These are phyloP conservation scores for Aythya baeri DNA, from an alignment of 2,113 vertebrate species.

Conservation along the genomic window DNA sequence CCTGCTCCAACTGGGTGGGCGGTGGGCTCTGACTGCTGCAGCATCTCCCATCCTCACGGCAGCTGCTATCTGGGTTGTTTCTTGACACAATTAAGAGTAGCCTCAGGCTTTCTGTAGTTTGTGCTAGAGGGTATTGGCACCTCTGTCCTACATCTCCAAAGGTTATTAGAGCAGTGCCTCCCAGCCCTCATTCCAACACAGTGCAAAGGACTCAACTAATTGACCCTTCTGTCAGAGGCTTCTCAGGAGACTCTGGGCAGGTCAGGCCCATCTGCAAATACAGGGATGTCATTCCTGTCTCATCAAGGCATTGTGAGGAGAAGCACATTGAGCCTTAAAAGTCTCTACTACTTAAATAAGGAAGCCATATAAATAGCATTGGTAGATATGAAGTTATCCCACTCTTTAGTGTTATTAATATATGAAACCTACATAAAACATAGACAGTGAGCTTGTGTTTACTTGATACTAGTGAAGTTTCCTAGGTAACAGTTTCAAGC, in stretches of 20 bases:
- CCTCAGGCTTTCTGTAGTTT: neutral
- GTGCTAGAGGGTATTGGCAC: neutral
- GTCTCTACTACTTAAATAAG: neutral
- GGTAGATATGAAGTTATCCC: neutral
- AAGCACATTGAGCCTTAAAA: neutral
- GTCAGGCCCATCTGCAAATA: neutral
- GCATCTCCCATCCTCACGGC: neutral
- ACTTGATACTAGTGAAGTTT: neutral
- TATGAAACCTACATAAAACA: neutral
- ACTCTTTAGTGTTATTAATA: neutral
- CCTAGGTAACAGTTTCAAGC: neutral
- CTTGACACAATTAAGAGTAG: neutral
- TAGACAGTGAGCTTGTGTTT: neutral
- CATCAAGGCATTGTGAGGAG: neutral
- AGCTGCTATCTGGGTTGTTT: neutral
- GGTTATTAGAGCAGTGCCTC: neutral
- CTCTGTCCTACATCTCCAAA: neutral
- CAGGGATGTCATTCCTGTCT: neutral
- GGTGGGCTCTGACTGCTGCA: neutral
- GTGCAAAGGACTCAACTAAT: neutral
- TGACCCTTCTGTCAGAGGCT: neutral
- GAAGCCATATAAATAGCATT: neutral
- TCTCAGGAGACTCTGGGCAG: neutral
- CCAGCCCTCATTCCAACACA: accelerated
- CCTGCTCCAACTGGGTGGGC: neutral